Conservation (phyloP, 2,113 vertebrate genomes). For the Emydocephalus ijimae region DNA sequence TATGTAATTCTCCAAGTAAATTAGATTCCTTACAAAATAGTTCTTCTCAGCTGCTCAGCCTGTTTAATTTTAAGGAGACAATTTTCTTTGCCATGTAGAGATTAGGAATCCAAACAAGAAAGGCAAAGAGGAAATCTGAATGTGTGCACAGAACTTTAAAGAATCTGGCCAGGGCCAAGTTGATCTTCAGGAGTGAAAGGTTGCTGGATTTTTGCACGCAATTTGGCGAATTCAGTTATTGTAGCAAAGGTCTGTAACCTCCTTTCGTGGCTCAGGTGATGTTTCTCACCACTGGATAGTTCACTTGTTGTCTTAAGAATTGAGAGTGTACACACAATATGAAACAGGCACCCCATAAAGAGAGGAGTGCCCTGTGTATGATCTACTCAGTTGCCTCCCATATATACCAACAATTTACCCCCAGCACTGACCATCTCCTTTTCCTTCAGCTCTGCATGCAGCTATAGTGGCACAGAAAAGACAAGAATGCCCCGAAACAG, state of each 20-base stretch:
- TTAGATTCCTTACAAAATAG: constrained; percentile 61
- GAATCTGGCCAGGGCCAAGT: neutral
- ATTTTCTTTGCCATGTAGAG: constrained; percentile 47
- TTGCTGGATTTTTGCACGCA: neutral
- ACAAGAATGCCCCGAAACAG: neutral
- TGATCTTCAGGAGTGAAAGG: neutral
- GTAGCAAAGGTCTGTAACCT: neutral
- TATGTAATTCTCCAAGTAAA: constrained; percentile 62
- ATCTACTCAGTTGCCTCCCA: too few species aligned
- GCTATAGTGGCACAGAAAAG: neutral
- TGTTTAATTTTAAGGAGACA: constrained; percentile 56
- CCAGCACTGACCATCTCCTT: neutral
- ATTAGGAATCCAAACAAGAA: neutral
- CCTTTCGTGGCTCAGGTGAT: neutral
- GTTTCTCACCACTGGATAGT: neutral
- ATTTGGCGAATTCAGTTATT: neutral
- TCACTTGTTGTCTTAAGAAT: neutral
- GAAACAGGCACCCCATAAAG: too few species aligned
- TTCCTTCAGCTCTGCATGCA: neutral
- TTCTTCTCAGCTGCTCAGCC: constrained; percentile 39
- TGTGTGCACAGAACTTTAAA: constrained; percentile 37
- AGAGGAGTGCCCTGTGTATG: too few species aligned
- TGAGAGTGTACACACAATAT: neutral
- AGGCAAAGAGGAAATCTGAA: neutral
- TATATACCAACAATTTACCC: neutral